Conservation (phyloP, 2,888 invertebrate genomes). For the Orgyia antiqua region DNA sequence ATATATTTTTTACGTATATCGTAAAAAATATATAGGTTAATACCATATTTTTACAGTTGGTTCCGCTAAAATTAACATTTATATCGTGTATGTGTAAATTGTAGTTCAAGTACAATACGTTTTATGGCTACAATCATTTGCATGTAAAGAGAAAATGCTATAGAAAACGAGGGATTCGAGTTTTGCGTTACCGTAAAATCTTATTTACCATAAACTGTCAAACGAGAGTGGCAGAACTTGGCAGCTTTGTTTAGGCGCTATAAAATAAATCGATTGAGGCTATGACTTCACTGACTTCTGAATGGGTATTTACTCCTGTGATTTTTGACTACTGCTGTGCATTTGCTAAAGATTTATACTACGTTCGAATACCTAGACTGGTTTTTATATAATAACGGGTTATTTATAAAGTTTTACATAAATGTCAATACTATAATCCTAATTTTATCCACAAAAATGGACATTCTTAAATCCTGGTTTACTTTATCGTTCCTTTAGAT, state of each 20-base stretch:
- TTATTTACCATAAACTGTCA: conserved; percentile 68
- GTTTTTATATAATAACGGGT: no score
- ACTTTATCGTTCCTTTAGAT: no score
- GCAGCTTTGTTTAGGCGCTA: conserved; percentile 67
- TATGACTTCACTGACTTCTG: conserved; percentile 38
- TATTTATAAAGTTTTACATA: no score
- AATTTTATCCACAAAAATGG: no score
- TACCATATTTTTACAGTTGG: no score
- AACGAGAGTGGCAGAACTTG: conserved; percentile 60
- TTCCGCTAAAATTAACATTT: conserved; percentile 35
- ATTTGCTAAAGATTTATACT: conserved; percentile 17
- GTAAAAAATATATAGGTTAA: no score
- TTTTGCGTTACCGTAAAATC: conserved; percentile 59
- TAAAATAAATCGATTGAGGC: conserved; percentile 71
- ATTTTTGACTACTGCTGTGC: conserved; percentile 10
- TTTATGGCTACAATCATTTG: conserved; percentile 49
- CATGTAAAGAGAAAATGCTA: conserved; percentile 54
- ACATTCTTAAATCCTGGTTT: no score
- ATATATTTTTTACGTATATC: no score
- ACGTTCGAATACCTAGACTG: no score
- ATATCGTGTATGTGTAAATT: conserved; percentile 32
- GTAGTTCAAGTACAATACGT: conserved; percentile 36
- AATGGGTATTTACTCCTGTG: conserved; percentile 14
- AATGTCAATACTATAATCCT: no score
- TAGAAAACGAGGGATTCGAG: conserved; percentile 47